A percentile compares a stretch with the other conserved stretches of the same genome.
Evolutionary conservation across 1,140 invertebrate species (phyloP).

Genomic region (Macrobrachium nipponense): DNA sequence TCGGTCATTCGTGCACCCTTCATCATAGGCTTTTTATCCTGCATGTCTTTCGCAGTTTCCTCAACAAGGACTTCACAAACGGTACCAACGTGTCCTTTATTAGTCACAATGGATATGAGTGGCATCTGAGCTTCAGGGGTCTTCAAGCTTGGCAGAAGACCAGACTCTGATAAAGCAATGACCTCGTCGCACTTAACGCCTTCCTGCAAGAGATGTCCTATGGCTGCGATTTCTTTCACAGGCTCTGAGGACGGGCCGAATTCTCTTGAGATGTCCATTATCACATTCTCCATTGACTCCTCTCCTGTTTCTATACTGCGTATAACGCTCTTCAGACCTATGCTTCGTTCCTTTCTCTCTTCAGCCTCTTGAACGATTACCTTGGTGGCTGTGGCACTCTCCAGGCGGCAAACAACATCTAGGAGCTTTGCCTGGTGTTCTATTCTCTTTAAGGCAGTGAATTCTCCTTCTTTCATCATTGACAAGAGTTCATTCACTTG

Average conservation of each 20-base stretch:
- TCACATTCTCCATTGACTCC: constrained; percentile 62
- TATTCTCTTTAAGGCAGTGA: constrained; percentile 46
- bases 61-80: constrained; percentile 62
- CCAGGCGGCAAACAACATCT: constrained; percentile 56
- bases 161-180: constrained; percentile 65
- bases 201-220: constrained; percentile 63
- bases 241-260: constrained; percentile 62
- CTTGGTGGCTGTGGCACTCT: constrained; percentile 54
- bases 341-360: constrained; percentile 46
- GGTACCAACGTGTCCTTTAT: constrained; percentile 59
- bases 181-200: constrained; percentile 65
- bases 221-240: constrained; percentile 64
- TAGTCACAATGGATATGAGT: constrained; percentile 57
- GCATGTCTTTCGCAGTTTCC: constrained; percentile 55
- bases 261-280: constrained; percentile 63
- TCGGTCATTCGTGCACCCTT: constrained; percentile 54
- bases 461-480: constrained; percentile 63
- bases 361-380: constrained; percentile 60
- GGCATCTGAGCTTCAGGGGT: constrained; percentile 57
- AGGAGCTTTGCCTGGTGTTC: constrained; percentile 53
- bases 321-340: constrained; percentile 56
- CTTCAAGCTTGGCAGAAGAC: constrained; percentile 50
- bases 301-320: constrained; percentile 55
- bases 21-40: constrained; percentile 42
- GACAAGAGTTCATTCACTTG: constrained; percentile 63